Evolutionary conservation across 2,888 invertebrate genomes (phyloP), one percentile per base, ranked within the genome.

Genomic region (Morpho deidamia): DNA sequence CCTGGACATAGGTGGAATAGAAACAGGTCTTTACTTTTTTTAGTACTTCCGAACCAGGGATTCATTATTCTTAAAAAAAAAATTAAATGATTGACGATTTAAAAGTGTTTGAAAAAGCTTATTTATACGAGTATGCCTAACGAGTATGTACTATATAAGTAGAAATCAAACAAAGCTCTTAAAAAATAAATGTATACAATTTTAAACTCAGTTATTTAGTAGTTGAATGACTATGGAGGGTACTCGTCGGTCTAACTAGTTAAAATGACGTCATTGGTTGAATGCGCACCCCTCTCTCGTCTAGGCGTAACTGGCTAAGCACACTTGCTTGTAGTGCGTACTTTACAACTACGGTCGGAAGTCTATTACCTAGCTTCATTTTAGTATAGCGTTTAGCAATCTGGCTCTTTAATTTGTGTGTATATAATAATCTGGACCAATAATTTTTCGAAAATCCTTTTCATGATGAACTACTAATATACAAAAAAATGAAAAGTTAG

Each of bases 241-340:
- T 47, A 12, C 59, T 55, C 43, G 40, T 53, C 44, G 46, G 56
- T 56, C 56, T 56, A 56, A 61, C 61, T 60, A 53, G 59, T 56
- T 57, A 60, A 71, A 67, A 66, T 81, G 78, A 80, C 81, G 78
- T 79, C 83, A 85, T 82, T 84, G 85, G 83, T 78, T 74, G 77
- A 74, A 77, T 81, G 78, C 83, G 74, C 83, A 79, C 84, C 84
- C 84, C 56, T 59, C 65, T 65, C 66, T 66, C 63, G 51, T 66
- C 60, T 63, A 61, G 58, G 62, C 58, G 60, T 59, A 59, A 60
- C 60, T 64, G 60, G 58, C 60, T 58, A 63, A 61, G 58, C 55
- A 58, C 58, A 50, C 61, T 57, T 44, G 50, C 37, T 33, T 54
- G 46, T 51, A 44, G 47, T 60, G 60, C 56, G 57, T 59, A 63